Percentiles rank a stretch among this genome's conserved stretches.
These are phyloP conservation scores for Mesochorus sp. DNA, from an alignment of 2,888 invertebrate species.

Conservation along the genomic window DNA sequence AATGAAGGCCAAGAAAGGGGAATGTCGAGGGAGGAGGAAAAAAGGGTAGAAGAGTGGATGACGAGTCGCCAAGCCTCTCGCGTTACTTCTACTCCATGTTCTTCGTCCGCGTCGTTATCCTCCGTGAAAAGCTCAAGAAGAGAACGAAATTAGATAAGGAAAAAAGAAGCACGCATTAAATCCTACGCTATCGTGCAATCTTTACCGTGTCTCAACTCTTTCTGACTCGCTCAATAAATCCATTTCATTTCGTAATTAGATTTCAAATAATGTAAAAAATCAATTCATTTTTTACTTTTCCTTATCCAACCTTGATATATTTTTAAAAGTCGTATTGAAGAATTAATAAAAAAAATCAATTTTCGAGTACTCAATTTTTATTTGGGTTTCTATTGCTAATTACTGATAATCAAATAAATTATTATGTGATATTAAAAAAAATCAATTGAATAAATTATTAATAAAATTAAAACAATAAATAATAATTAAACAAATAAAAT, in stretches of 20 bases:
- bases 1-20: slow-evolving; percentile 63
- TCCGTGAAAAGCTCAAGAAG: slow-evolving; percentile 33
- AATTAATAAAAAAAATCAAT: no score
- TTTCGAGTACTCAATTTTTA: no score
- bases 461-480: no score
- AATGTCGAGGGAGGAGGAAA: slow-evolving; percentile 29
- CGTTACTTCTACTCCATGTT: slow-evolving; percentile 5
- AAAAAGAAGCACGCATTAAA: slow-evolving; percentile 60
- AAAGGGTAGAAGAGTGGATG: slow-evolving; percentile 32
- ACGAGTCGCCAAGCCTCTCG: slow-evolving; percentile 3
- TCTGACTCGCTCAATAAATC: slow-evolving; percentile 31
- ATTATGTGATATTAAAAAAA: no score
- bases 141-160: slow-evolving; percentile 57
- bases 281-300: not conserved
- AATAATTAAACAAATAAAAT: no score
- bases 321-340: no score
- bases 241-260: not conserved
- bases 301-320: not conserved
- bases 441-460: no score
- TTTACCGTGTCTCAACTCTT: slow-evolving; percentile 10
- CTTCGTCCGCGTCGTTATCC: slow-evolving; percentile 3
- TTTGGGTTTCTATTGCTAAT: no score
- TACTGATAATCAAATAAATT: no score
- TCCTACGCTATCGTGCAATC: slow-evolving; percentile 43
- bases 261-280: not conserved